Evolutionary conservation across 2,888 invertebrate genomes (phyloP), one percentile per base, ranked within the genome.

Genomic region (Chalcis sispes): DNA sequence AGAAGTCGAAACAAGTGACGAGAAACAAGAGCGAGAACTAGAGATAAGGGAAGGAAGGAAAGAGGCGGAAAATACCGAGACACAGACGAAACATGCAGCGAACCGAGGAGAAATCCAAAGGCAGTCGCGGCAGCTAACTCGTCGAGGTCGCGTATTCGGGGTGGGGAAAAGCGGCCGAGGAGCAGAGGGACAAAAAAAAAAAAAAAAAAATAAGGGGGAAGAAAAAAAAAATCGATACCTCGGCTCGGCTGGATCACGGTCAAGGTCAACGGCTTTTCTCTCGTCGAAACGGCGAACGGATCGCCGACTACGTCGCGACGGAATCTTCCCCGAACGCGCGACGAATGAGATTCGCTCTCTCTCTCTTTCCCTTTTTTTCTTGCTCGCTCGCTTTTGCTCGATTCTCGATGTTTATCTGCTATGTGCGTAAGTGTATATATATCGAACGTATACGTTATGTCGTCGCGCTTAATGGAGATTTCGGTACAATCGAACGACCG

Each of bases 171-270:
- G 13, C 54, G 18, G 15, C 36, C 23, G 52, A n/a, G 25, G 42
- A 29, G 67, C 29, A 54, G 54, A 8, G 42, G 66, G 71, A 20
- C 54, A 56, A 20, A 54, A 58, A 42, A 56, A 72, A 52, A 66
- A 72, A 70, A 62, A 75, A 82, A 81, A 79, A 80, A 82, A 83
- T 85, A n/a, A n/a, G n/a, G n/a, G n/a, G n/a, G 61, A 72, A 52
- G 67, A 72, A 70, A 62, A 75, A 82, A 81, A 79, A 80, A 82
- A 83, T 85, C 84, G 84, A 84, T 85, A 81, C 67, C 75, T 52
- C 79, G 79, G 2, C 81, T 81, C n/a, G n/a, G n/a, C 82, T 84
- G 82, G 81, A 81, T 83, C 83, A 82, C 83, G 85, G 84, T 84
- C 83, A 85, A 85, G 85, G 85, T 84, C 82, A 77, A 50, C 76